Percentiles rank a stretch among this genome's conserved stretches.
phyloP scores from a whole-genome alignment of 2,888 invertebrate genomes.

The Cataglyphis livida region DNA sequence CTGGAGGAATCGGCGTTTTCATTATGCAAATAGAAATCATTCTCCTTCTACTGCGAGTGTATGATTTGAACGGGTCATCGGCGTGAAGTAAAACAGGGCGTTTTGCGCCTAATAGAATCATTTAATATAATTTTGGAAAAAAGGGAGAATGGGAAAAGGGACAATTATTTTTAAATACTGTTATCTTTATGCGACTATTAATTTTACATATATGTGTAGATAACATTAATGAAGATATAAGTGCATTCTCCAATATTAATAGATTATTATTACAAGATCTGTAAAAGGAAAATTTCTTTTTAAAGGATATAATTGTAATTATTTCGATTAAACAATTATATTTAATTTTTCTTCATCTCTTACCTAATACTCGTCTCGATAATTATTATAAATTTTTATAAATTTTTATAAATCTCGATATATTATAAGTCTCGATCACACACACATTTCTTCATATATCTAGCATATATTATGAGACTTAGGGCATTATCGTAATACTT shows the following conservation, averaged over 20 bases:
- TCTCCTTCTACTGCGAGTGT: background rate
- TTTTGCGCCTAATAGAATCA: slow-evolving; percentile 16
- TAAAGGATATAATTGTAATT: background rate
- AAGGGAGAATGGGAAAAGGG: background rate
- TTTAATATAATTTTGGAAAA: slow-evolving; percentile 42
- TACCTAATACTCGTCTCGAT: too few species aligned
- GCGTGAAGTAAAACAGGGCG: slow-evolving; percentile 4
- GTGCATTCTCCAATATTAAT: background rate
- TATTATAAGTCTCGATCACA: too few species aligned
- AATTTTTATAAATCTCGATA: too few species aligned
- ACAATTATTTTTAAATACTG: slow-evolving; percentile 19
- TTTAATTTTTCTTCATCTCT: too few species aligned
- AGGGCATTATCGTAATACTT: background rate
- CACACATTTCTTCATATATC: background rate
- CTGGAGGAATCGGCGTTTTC: slow-evolving; percentile 19
- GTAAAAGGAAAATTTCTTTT: background rate
- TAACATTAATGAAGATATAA: background rate
- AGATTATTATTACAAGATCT: background rate
- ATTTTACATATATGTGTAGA: background rate
- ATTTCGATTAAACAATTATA: background rate
- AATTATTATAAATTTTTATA: too few species aligned
- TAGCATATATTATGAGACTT: slow-evolving; percentile 7
- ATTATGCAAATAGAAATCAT: slow-evolving; percentile 31
- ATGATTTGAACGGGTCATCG: slow-evolving; percentile 12
- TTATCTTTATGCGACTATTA: background rate